Evolutionary conservation across 2,113 vertebrate species (phyloP).

Genomic region (Malurus melanocephalus): DNA sequence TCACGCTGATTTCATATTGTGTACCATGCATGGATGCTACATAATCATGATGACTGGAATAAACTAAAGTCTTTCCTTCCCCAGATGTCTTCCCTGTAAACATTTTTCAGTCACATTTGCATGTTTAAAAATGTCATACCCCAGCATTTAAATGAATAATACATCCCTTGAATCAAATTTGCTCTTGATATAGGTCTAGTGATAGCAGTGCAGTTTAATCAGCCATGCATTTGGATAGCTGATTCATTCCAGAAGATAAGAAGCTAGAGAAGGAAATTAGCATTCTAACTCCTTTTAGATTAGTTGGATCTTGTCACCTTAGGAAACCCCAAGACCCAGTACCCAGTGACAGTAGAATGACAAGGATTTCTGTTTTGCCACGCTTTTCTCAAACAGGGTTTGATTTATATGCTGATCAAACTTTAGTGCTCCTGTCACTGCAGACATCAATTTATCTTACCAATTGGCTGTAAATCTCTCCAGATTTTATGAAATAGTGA

Average conservation of each 20-base stretch:
- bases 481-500: neutral
- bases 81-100: neutral
- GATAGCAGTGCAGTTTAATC: constrained; percentile 20
- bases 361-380: neutral
- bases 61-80: neutral
- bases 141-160: neutral
- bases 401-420: neutral
- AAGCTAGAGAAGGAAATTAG: neutral
- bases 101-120: neutral
- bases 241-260: constrained; percentile 18
- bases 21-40: neutral
- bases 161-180: neutral
- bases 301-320: neutral
- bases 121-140: constrained; percentile 4
- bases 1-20: neutral
- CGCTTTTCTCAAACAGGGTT: neutral
- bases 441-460: neutral
- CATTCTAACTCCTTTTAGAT: neutral
- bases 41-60: neutral
- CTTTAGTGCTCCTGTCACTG: neutral
- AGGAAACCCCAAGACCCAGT: neutral
- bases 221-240: neutral
- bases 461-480: neutral
- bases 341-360: neutral
- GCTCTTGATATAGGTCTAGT: neutral